Conservation (phyloP, 1,140 invertebrate genomes). For the Drosophila suzukii region DNA sequence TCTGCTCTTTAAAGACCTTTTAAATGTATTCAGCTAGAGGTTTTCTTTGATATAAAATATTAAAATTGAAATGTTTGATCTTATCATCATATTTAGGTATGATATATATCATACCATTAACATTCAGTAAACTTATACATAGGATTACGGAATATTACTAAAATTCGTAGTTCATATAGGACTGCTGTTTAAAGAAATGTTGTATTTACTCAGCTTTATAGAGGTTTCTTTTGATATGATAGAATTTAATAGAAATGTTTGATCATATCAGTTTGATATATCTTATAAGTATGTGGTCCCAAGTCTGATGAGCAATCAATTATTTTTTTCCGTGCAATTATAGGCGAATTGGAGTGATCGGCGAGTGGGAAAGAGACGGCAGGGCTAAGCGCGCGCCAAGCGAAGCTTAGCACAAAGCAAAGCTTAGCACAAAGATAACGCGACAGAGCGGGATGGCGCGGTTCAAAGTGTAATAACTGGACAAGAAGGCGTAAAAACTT, state of each 20-base stretch:
- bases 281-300: not conserved
- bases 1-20: not conserved
- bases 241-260: too few species aligned
- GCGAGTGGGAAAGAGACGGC: slow-evolving; percentile 8
- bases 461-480: slow-evolving; percentile 42
- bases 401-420: slow-evolving; percentile 50
- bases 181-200: not conserved
- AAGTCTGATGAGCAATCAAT: not conserved
- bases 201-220: not conserved
- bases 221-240: not conserved
- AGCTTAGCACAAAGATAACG: slow-evolving; percentile 20
- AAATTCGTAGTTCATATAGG: not conserved
- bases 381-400: slow-evolving; percentile 41
- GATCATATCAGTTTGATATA: not conserved
- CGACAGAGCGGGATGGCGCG: slow-evolving; percentile 14
- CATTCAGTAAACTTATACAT: too few species aligned
- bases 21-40: not conserved
- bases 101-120: too few species aligned
- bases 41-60: not conserved
- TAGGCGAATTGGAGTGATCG: slow-evolving; percentile 23
- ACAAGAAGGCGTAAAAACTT: slow-evolving; percentile 49
- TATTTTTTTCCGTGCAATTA: slow-evolving; percentile 26
- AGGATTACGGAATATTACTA: too few species aligned
- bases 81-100: not conserved
- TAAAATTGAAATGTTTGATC: too few species aligned